Evolutionary conservation across 2,888 invertebrate genomes (phyloP).

Genomic region (Halictus quadricinctus): DNA sequence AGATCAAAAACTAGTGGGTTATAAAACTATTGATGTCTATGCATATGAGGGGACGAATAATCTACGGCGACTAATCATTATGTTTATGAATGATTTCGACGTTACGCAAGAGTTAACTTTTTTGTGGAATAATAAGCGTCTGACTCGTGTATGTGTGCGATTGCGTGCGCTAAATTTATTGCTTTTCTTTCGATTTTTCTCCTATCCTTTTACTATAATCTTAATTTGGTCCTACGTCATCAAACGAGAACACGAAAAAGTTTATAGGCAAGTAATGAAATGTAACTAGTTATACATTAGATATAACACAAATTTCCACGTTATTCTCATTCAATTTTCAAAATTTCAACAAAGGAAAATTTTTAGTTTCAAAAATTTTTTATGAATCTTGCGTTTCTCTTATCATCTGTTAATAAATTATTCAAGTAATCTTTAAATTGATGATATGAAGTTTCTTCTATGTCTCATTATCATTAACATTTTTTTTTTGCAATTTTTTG

Average conservation of each 20-base stretch:
- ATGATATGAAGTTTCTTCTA: background rate
- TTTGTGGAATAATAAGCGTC: background rate
- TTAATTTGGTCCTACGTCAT: background rate
- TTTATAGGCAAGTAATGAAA: background rate
- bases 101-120: background rate
- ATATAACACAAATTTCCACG: background rate
- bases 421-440: background rate
- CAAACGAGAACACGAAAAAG: background rate
- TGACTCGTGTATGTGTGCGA: background rate
- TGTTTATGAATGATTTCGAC: background rate
- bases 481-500: background rate
- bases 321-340: background rate
- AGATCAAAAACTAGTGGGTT: background rate
- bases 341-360: background rate
- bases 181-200: background rate
- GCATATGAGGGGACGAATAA: conserved; percentile 7
- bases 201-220: background rate
- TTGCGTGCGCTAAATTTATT: conserved; percentile 2
- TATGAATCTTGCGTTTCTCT: background rate
- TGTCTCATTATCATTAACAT: background rate
- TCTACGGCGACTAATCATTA: background rate
- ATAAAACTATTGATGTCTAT: background rate
- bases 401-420: background rate
- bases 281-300: background rate
- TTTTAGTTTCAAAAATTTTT: background rate